These are phyloP conservation scores for Trididemnum nubilum DNA, from an alignment of 23 tunicate genomes.

Conservation along the genomic window DNA sequence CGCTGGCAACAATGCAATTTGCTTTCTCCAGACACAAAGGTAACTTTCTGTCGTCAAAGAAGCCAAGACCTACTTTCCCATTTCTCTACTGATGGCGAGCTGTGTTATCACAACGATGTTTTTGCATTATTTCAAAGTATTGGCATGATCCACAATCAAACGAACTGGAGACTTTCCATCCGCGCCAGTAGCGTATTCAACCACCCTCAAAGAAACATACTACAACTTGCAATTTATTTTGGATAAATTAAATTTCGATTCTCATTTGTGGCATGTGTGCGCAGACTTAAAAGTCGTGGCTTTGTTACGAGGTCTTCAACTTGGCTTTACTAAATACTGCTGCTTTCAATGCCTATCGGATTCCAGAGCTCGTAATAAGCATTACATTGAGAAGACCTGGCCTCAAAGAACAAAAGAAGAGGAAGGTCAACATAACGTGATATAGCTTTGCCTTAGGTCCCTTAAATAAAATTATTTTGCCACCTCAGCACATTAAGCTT, in stretches of 20 bases:
- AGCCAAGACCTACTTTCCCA: background rate
- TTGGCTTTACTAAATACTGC: conserved; percentile 27
- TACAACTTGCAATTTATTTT: background rate
- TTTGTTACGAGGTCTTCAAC: background rate
- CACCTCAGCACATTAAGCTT: conserved; percentile 9
- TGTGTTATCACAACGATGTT: conserved; percentile 23
- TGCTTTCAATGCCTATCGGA: conserved; percentile 27
- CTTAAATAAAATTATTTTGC: background rate
- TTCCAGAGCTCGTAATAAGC: background rate
- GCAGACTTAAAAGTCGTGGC: conserved; percentile 22
- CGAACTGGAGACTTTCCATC: conserved; percentile 32
- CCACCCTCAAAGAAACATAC: conserved; percentile 12
- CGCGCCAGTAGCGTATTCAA: conserved; percentile 14
- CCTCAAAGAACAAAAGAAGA: background rate
- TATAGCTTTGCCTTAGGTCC: conserved; percentile 1
- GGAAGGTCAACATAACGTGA: conserved; percentile 6
- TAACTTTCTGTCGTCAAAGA: conserved; percentile 22
- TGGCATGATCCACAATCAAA: background rate
- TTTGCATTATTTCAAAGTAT: background rate
- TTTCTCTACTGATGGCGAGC: conserved; percentile 4
- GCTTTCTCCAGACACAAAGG: conserved; percentile 24
- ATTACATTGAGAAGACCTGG: conserved; percentile 8
- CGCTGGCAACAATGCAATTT: conserved; percentile 31
- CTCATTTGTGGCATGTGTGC: conserved; percentile 8
- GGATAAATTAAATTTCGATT: background rate